Conservation (phyloP, 1,140 invertebrate species). For the Ceratoteleas bidentatus region DNA sequence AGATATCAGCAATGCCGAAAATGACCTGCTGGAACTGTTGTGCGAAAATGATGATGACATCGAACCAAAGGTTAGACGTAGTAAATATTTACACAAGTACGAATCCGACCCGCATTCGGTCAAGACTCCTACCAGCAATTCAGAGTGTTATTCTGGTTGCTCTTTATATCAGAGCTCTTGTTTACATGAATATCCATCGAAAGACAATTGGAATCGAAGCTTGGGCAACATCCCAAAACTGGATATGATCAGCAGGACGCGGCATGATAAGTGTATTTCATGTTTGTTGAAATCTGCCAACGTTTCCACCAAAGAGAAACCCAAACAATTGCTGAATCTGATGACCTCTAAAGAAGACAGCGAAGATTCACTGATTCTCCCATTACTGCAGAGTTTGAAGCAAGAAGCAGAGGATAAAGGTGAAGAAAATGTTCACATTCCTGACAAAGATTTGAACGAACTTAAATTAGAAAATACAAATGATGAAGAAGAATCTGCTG, state of each 20-base stretch:
- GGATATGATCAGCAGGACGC: constrained; percentile 58
- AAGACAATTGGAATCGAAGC: constrained; percentile 17
- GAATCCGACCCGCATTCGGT: background rate
- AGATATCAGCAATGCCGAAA: constrained; percentile 27
- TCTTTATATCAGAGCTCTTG: constrained; percentile 17
- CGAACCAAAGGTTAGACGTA: too few relatives aligned
- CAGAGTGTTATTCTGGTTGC: constrained; percentile 4
- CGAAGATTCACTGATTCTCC: constrained; percentile 41
- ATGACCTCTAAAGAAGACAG: constrained; percentile 27
- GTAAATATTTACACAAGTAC: background rate
- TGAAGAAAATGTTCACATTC: background rate
- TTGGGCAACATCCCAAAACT: constrained; percentile 41
- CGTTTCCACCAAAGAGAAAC: background rate
- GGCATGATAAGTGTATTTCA: constrained; percentile 68
- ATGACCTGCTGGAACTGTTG: constrained; percentile 12
- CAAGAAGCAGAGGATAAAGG: constrained; percentile 14
- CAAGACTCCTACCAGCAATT: background rate
- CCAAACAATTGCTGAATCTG: constrained; percentile 10
- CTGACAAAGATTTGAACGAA: background rate
- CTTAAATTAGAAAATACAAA: background rate
- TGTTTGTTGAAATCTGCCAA: constrained; percentile 62
- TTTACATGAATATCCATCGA: background rate
- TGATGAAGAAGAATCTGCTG: constrained; percentile 2
- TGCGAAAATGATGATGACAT: too few relatives aligned
- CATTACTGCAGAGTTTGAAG: constrained; percentile 25